Evolutionary conservation across 2,113 vertebrate species (phyloP).

Genomic region (Bubalus kerabau): DNA sequence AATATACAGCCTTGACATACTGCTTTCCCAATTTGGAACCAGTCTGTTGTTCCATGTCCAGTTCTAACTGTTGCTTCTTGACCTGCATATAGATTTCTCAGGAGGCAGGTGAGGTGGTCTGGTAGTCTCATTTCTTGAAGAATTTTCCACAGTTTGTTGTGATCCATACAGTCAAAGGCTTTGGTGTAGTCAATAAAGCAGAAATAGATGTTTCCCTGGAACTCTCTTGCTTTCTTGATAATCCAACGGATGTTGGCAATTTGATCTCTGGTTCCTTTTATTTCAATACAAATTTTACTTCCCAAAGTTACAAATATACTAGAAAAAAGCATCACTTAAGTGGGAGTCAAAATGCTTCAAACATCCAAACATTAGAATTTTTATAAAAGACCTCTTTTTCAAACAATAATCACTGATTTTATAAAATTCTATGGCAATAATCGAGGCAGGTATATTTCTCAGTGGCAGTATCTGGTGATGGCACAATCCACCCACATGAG

Average conservation of each 20-base stretch:
- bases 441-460: background rate
- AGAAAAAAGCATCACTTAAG: background rate
- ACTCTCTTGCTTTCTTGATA: background rate
- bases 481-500: background rate
- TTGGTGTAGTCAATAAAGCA: background rate
- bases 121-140: background rate
- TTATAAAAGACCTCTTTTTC: background rate
- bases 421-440: background rate
- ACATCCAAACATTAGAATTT: background rate
- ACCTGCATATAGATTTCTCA: background rate
- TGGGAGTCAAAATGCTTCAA: background rate
- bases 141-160: background rate
- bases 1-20: background rate
- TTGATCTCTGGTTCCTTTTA: background rate
- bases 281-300: background rate
- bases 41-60: background rate
- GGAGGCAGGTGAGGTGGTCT: background rate
- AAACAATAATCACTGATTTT: background rate
- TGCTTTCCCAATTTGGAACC: background rate
- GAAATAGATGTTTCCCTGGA: background rate
- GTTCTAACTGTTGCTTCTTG: background rate
- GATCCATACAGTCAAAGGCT: background rate
- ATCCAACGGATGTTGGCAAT: accelerated
- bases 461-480: background rate
- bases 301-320: background rate